These are phyloP conservation scores for Sphaerophoria rueppellii DNA, from an alignment of 2,888 invertebrate species.

Conservation along the genomic window DNA sequence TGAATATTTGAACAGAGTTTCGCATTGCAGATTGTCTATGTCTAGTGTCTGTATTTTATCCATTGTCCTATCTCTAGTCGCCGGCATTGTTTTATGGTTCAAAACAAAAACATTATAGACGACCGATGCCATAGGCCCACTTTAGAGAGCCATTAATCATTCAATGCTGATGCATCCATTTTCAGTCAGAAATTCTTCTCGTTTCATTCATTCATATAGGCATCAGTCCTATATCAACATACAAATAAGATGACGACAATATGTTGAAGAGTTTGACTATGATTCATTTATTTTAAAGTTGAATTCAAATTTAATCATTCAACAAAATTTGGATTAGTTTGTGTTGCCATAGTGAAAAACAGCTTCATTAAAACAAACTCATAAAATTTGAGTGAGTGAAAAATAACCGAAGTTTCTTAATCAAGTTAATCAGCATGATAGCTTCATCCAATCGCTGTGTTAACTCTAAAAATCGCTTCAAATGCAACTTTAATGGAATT, in stretches of 20 bases:
- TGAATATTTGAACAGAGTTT: slow-evolving; percentile 50
- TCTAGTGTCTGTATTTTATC: not conserved
- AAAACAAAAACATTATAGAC: slow-evolving; percentile 48
- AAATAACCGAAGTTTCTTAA: too few species aligned
- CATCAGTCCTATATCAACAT: not conserved
- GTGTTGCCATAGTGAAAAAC: too few species aligned
- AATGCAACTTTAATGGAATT: too few species aligned
- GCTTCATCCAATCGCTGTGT: too few species aligned
- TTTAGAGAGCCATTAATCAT: slow-evolving; percentile 74
- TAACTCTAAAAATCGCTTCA: too few species aligned
- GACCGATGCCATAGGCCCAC: slow-evolving; percentile 53
- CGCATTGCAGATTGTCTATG: slow-evolving; percentile 68
- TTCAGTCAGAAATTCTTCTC: slow-evolving; percentile 46
- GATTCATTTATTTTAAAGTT: too few species aligned
- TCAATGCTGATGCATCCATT: slow-evolving; percentile 74
- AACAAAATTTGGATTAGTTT: too few species aligned
- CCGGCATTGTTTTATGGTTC: slow-evolving; percentile 39
- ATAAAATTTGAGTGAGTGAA: too few species aligned
- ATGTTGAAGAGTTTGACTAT: too few species aligned
- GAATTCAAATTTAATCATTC: too few species aligned
- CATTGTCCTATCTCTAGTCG: slow-evolving; percentile 28
- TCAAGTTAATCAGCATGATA: too few species aligned
- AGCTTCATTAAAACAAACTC: too few species aligned
- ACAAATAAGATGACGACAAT: not conserved
- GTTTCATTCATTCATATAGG: not conserved